Conservation (phyloP, 92 coral and sea anemone genomes). For the Desmophyllum pertusum region DNA sequence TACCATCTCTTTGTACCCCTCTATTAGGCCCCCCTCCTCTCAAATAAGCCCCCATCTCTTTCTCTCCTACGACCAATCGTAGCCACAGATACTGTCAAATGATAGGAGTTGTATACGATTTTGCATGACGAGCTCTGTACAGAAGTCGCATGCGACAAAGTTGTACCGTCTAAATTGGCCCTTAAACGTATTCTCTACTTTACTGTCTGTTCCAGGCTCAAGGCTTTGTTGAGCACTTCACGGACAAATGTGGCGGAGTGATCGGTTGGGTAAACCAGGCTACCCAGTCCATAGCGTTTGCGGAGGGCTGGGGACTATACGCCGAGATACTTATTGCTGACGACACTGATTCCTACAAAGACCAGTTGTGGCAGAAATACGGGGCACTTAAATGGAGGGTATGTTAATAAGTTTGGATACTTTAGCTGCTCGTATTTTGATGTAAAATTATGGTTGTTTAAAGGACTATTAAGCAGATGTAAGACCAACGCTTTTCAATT, state of each 20-base stretch:
- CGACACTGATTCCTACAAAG: constrained; percentile 76
- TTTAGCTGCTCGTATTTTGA: no score
- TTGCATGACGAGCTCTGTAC: no score
- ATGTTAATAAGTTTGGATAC: background rate
- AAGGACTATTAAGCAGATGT: no score
- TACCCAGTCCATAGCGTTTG: constrained; percentile 66
- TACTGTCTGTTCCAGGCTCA: constrained; percentile 62
- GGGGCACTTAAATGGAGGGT: constrained; percentile 98
- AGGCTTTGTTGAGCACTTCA: constrained; percentile 83
- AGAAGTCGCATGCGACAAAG: no score
- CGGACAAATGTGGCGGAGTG: constrained; percentile 78
- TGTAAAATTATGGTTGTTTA: no score
- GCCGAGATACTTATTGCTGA: constrained; percentile 81
- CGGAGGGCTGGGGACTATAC: constrained; percentile 95
- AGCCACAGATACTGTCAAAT: no score
- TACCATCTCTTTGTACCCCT: no score
- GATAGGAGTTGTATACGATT: no score
- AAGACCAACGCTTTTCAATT: background rate
- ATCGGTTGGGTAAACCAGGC: constrained; percentile 69
- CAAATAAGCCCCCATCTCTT: no score
- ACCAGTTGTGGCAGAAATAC: constrained; percentile 71
- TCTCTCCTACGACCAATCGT: no score
- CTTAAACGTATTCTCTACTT: background rate
- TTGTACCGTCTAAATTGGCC: no score
- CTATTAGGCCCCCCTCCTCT: no score